phyloP scores from a whole-genome alignment of 2,888 invertebrate species.

The Dascillus cervinus region DNA sequence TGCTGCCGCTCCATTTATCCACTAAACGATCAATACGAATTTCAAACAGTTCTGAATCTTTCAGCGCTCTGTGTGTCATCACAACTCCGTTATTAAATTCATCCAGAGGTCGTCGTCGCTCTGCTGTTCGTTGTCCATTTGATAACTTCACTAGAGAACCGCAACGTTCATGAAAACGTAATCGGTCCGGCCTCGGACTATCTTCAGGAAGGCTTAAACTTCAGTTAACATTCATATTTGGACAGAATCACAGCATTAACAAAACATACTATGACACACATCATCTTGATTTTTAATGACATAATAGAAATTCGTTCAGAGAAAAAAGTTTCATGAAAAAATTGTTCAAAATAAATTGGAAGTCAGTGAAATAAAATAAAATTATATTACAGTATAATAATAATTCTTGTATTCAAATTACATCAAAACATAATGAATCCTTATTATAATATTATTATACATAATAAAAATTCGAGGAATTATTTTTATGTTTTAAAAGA shows the following conservation, averaged over 20 bases:
- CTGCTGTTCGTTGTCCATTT: constrained; percentile 74
- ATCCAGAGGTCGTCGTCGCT: constrained; percentile 78
- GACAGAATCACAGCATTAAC: neutral
- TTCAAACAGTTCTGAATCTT: constrained; percentile 88
- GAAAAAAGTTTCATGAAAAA: too few relatives aligned
- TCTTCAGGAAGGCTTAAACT: constrained; percentile 39
- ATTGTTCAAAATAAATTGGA: too few relatives aligned
- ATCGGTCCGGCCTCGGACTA: constrained; percentile 47
- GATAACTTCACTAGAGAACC: constrained; percentile 82
- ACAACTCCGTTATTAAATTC: constrained; percentile 96
- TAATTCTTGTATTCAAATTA: too few relatives aligned
- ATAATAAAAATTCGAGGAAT: too few relatives aligned
- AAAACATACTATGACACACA: neutral
- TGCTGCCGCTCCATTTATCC: constrained; percentile 92
- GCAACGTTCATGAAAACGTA: constrained; percentile 82
- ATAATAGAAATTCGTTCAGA: too few relatives aligned
- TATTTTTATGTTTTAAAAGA: too few relatives aligned
- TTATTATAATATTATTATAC: too few relatives aligned
- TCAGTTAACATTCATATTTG: constrained; percentile 7
- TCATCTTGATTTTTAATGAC: too few relatives aligned
- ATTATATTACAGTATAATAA: too few relatives aligned
- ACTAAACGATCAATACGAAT: constrained; percentile 89
- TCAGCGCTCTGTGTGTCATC: constrained; percentile 83
- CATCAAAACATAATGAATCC: too few relatives aligned
- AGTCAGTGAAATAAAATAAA: too few relatives aligned